Evolutionary conservation across 2,113 vertebrate species (phyloP).

Genomic region (Serinus canaria): DNA sequence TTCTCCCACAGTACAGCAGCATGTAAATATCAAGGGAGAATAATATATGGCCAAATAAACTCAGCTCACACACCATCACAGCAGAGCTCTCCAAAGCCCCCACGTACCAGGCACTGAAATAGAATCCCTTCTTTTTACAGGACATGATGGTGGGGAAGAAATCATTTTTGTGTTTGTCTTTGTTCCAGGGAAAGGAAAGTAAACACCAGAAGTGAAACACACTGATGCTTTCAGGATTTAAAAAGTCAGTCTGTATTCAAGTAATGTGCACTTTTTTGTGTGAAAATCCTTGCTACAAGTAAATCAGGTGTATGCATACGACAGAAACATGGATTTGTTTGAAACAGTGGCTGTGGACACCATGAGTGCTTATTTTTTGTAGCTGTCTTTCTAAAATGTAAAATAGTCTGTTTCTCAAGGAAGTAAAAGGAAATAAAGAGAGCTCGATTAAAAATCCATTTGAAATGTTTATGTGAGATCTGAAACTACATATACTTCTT

Average conservation of each 20-base stretch:
- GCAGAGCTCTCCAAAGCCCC: not conserved
- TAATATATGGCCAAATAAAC: slow-evolving; percentile 45
- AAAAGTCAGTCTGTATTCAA: not conserved
- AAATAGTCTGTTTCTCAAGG: not conserved
- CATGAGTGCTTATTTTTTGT: accelerated
- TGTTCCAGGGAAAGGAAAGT: not conserved
- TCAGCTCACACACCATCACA: not conserved
- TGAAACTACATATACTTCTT: not conserved
- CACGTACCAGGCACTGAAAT: not conserved
- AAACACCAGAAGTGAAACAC: not conserved
- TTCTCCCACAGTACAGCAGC: slow-evolving; percentile 11
- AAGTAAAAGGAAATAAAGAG: not conserved
- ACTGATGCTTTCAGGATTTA: not conserved
- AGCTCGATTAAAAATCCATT: not conserved
- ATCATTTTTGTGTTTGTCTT: not conserved
- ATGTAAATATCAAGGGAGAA: not conserved
- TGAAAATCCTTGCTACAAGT: not conserved
- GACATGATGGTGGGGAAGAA: not conserved
- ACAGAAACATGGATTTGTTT: not conserved
- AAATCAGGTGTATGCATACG: not conserved
- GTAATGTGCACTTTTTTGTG: not conserved
- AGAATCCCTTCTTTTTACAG: not conserved
- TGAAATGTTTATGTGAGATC: not conserved
- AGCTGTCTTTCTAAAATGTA: not conserved
- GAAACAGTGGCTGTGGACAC: not conserved